Evolutionary conservation across 2,888 invertebrate genomes (phyloP).

Genomic region (Stenodera caucasica): DNA sequence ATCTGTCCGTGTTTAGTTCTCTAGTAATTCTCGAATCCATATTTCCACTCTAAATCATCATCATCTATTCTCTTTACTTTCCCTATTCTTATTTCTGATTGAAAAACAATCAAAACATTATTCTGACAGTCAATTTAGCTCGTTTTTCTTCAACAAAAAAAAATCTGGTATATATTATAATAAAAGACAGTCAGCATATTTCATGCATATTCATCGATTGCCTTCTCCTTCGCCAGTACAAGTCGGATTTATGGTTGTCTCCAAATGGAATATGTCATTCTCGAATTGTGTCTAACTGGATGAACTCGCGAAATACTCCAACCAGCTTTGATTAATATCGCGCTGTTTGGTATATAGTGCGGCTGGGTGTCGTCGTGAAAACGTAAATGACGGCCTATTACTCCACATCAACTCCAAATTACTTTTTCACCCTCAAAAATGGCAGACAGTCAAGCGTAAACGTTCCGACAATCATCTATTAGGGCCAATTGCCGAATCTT

Average conservation of each 20-base stretch:
- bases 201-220: conserved; percentile 52
- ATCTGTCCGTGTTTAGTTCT: conserved; percentile 18
- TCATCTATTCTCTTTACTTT: not conserved
- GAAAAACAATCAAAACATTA: not conserved
- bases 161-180: not conserved
- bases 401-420: conserved; percentile 26
- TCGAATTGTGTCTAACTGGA: conserved; percentile 49
- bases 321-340: conserved; percentile 42
- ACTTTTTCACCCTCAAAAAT: conserved; percentile 2
- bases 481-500: not conserved
- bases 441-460: not conserved
- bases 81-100: not conserved
- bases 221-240: conserved; percentile 31
- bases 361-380: conserved; percentile 17
- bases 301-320: conserved; percentile 35
- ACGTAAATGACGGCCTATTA: conserved; percentile 26
- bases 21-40: conserved; percentile 20
- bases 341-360: conserved; percentile 21
- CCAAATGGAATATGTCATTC: conserved; percentile 50
- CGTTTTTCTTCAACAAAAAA: not conserved
- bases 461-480: not conserved
- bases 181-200: conserved; percentile 41
- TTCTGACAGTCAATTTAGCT: conserved; percentile 4
- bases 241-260: conserved; percentile 44
- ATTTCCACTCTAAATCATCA: conserved; percentile 9